These are phyloP conservation scores for Drosophila melanica DNA, from an alignment of 1,140 invertebrate species.

Conservation along the genomic window DNA sequence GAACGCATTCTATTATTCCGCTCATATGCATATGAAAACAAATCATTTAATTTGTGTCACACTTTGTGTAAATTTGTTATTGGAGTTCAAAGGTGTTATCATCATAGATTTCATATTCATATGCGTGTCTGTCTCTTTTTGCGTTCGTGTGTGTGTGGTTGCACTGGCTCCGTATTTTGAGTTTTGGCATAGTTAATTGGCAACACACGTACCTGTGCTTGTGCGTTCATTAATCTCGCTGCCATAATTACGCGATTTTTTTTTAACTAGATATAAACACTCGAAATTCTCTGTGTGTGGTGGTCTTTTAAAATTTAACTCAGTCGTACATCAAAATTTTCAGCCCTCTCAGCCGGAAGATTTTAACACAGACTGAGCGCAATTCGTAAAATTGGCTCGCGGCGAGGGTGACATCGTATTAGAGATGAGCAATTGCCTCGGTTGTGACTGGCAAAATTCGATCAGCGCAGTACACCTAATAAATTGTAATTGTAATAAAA, in stretches of 20 bases:
- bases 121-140: background rate
- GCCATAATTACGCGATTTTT: constrained; percentile 68
- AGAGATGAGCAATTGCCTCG: constrained; percentile 15
- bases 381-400: constrained; percentile 27
- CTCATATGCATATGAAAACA: constrained; percentile 25
- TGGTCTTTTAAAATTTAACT: constrained; percentile 41
- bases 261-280: constrained; percentile 48
- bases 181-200: constrained; percentile 15
- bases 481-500: background rate
- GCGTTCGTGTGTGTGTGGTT: constrained; percentile 15
- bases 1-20: constrained; percentile 14
- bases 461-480: background rate
- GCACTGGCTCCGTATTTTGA: constrained; percentile 31
- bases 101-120: constrained; percentile 28
- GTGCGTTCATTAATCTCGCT: constrained; percentile 71
- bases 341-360: constrained; percentile 83
- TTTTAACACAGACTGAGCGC: constrained; percentile 75
- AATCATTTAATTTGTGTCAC: constrained; percentile 36
- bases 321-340: constrained; percentile 72
- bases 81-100: constrained; percentile 48
- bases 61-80: constrained; percentile 34
- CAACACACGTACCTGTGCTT: constrained; percentile 69
- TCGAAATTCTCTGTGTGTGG: constrained; percentile 33
- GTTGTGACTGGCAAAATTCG: constrained; percentile 24
- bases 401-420: constrained; percentile 34